phyloP scores from a whole-genome alignment of 1,140 invertebrate genomes.

The Lepidotrigona ventralis region DNA sequence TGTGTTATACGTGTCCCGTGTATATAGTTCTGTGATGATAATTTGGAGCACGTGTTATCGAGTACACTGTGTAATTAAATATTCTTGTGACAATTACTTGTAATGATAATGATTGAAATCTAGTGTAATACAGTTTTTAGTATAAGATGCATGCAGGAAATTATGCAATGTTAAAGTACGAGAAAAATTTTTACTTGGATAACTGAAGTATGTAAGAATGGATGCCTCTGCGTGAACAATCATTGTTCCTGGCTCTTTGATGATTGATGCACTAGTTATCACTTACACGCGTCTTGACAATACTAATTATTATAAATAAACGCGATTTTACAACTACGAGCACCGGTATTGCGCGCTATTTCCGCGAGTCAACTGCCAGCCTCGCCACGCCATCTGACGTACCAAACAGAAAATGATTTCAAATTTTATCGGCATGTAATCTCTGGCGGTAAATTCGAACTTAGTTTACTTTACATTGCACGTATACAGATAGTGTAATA shows the following conservation, averaged over 20 bases:
- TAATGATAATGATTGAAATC: background rate
- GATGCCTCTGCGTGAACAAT: accelerated
- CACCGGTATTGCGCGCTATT: background rate
- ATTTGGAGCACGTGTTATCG: background rate
- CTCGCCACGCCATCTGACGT: conserved; percentile 13
- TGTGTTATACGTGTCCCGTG: background rate
- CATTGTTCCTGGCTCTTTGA: too few species aligned
- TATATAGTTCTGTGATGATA: background rate
- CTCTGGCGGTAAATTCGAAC: conserved; percentile 7
- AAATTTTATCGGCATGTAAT: conserved; percentile 16
- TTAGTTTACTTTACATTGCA: background rate
- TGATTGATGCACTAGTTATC: background rate
- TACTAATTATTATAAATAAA: background rate
- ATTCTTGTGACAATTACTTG: background rate
- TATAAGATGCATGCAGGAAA: background rate
- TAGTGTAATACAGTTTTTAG: background rate
- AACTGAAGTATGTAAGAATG: background rate
- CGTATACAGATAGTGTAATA: too few species aligned
- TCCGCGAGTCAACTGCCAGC: background rate
- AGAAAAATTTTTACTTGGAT: background rate
- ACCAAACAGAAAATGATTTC: background rate
- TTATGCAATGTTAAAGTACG: background rate
- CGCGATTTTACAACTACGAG: background rate
- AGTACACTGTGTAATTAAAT: background rate
- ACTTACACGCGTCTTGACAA: background rate